Evolutionary conservation across 2,888 invertebrate species (phyloP), one percentile per base, ranked within the genome.

Genomic region (Meta bourneti): DNA sequence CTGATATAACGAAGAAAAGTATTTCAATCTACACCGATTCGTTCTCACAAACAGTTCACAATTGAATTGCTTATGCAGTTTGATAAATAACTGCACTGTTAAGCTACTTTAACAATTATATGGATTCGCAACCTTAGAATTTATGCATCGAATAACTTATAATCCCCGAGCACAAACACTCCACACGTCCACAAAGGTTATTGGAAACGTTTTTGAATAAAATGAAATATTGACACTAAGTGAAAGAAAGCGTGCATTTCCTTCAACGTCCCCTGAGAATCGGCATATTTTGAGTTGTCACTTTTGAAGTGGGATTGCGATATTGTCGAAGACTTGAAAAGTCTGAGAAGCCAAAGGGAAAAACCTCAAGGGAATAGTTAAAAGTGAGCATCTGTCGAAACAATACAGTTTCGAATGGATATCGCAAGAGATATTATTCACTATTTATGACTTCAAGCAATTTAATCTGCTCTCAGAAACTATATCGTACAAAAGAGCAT

Each of bases 271-370:
- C 8, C 61, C 9, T 61, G 7, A 16, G 61, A 61, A 61, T 61
- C 61, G 61, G 61, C 61, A 61, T 61, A 61, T 61, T 61, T 61
- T 61, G 61, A 61, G 61, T 61, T 61, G 61, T 61, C 61, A 61
- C 61, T 61, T 61, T 61, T 61, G 61, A 61, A 61, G 61, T 61
- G 61, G 11, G 61, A 61, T 61, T 13, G 61, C 9, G 61, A 61
- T 61, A 61, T 61, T 61, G 61, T 61, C 61, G 61, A 61, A 61
- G 61, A 61, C 61, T 61, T 11, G 0, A 61, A 61, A 61, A 61
- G 61, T 61, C 1, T 16, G 61, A 61, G 13, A 13, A 1, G 7
- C 7, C 11, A 61, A 34, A 34, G 34, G n/a, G 11, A 61, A 16
- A 61, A 61, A 61, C 61, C 61, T 9, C 61, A 61, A 61, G 61